A percentile compares a stretch with the other conserved stretches of the same genome.
These are phyloP conservation scores for Xylota segnis DNA, from an alignment of 2,888 invertebrate genomes.

Conservation along the genomic window DNA sequence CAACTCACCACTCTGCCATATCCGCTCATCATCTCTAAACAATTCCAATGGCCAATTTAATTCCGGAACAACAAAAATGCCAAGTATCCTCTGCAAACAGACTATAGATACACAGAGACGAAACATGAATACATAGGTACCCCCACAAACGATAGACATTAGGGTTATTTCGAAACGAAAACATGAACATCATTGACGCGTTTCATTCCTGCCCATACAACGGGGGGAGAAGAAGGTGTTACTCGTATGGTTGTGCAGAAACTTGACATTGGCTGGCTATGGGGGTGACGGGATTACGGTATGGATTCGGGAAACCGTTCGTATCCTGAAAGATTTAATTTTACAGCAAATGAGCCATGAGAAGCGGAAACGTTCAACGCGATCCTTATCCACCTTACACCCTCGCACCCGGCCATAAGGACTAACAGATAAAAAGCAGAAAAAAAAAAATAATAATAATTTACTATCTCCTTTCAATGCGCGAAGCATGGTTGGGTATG, in stretches of 20 bases:
- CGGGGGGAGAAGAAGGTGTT: background rate
- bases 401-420: background rate
- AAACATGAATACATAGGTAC: constrained; percentile 13
- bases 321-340: constrained; percentile 65
- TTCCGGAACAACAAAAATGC: constrained; percentile 25
- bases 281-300: background rate
- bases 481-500: background rate
- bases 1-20: background rate
- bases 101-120: background rate
- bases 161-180: constrained; percentile 36
- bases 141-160: constrained; percentile 17
- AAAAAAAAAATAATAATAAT: constrained; percentile 5
- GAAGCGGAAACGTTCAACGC: constrained; percentile 54
- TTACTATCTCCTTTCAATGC: background rate
- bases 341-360: constrained; percentile 61
- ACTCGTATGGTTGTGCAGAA: background rate
- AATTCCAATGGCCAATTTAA: constrained; percentile 43
- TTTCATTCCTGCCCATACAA: background rate
- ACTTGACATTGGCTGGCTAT: background rate
- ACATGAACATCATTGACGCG: constrained; percentile 36
- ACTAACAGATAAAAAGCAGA: background rate
- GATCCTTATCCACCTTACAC: constrained; percentile 8
- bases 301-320: constrained; percentile 60
- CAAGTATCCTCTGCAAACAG: constrained; percentile 1
- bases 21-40: constrained; percentile 23